Evolutionary conservation across 2,797 vertebrate genomes (phyloP), one percentile per base, ranked within the genome.

Genomic region (Ammospiza maritima): DNA sequence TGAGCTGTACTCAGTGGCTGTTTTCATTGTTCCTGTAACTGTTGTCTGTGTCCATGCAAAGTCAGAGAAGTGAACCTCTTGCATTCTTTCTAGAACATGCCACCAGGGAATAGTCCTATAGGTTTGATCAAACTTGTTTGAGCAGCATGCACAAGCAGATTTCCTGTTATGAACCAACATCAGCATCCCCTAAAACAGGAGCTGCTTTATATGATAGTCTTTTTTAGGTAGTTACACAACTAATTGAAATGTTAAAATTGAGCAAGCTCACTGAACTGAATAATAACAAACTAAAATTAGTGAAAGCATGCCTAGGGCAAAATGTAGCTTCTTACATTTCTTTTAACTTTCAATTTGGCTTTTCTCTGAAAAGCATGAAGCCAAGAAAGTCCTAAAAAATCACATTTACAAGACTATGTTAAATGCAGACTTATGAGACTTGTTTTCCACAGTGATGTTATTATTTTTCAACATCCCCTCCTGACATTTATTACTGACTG

Each of bases 241-340:
- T 89, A 93, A 95, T 84, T 81, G 89, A 91, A 96, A 94, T 51
- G 66, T 86, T 92, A 88, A 86, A 91, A 56, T 88, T 81, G 30
- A 93, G 57, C 72, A 77, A 88, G 61, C 54, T 94, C 88, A 91
- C 58, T 86, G 85, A 94, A 96, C 87, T 94, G 93, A 74, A 88
- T 89, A 87, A 93, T 76, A 92, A 81, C 75, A 88, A 93, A 75
- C 36, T 61, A 92, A 94, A 95, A 91, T 91, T 72, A 78, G 50
- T 78, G 76, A 84, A 95, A 92, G 40, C 18, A 47, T 88, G 91
- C 89, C 89, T 84, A 27, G 10, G 85, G 93, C 88, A 78, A 93
- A 89, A 32, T 57, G 32, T 38, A 84, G 47, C 73, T 92, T 94
- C 78, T 88, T 75, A 58, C 29, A 67, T 85, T 60, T 76, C 30